These are phyloP conservation scores for Drosophila obscura DNA, from an alignment of 1,140 invertebrate species.

Conservation along the genomic window DNA sequence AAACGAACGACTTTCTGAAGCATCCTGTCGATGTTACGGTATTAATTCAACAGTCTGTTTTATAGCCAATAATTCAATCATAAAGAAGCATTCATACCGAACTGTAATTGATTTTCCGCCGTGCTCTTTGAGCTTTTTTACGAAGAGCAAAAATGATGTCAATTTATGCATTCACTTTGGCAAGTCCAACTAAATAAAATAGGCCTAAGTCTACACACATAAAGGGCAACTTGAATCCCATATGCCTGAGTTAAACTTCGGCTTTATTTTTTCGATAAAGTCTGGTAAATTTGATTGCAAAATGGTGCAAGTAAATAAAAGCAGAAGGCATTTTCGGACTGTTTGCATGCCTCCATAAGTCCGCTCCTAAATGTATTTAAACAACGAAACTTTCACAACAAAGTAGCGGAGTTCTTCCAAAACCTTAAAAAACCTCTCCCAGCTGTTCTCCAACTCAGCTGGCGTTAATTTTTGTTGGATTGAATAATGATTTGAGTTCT, in stretches of 20 bases:
- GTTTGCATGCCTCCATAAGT: no score
- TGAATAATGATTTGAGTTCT: no score
- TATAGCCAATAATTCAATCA: conserved; percentile 8
- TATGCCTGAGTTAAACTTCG: no score
- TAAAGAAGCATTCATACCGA: conserved; percentile 5
- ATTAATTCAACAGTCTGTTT: neutral
- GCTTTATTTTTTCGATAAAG: no score
- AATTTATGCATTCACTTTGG: conserved; percentile 9
- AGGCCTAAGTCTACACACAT: conserved; percentile 18
- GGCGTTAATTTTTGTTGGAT: no score
- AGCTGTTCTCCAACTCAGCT: no score
- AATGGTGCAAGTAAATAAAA: neutral
- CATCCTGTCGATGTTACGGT: neutral
- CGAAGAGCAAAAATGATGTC: conserved; percentile 10
- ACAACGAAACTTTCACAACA: no score
- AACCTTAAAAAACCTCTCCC: no score
- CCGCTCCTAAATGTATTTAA: no score
- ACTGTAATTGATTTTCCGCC: conserved; percentile 35
- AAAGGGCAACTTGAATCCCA: conserved; percentile 23
- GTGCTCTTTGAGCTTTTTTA: neutral
- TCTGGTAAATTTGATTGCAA: neutral
- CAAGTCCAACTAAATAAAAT: conserved; percentile 41
- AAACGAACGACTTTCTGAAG: neutral
- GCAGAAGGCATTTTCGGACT: neutral
- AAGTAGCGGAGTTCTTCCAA: no score